Evolutionary conservation across 2,113 vertebrate species (phyloP).

Genomic region (Hippocampus abdominalis): DNA sequence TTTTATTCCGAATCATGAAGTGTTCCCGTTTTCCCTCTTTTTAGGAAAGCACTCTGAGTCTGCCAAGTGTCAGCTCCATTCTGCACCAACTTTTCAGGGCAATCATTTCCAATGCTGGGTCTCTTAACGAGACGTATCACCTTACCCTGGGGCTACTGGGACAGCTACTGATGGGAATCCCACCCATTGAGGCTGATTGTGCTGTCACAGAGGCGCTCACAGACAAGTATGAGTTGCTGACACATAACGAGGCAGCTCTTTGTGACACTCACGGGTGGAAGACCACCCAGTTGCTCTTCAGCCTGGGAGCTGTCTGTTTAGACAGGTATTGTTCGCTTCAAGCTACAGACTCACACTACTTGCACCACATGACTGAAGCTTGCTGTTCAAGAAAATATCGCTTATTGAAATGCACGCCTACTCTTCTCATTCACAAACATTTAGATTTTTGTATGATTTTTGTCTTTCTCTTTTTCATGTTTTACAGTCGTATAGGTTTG

Average conservation of each 20-base stretch:
- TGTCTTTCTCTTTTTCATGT: background rate
- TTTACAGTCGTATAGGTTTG: constrained; percentile 84
- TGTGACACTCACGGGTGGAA: constrained; percentile 84
- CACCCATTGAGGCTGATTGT: constrained; percentile 81
- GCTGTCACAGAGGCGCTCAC: constrained; percentile 86
- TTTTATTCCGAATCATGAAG: background rate
- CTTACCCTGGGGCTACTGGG: constrained; percentile 92
- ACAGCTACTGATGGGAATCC: constrained; percentile 85
- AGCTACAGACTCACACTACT: background rate
- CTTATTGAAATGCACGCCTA: background rate
- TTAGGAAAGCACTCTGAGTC: constrained; percentile 76
- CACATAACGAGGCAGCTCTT: constrained; percentile 70
- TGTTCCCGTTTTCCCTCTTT: background rate
- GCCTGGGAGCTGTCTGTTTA: constrained; percentile 90
- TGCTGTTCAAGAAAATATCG: background rate
- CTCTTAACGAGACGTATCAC: constrained; percentile 93
- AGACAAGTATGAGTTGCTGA: constrained; percentile 80
- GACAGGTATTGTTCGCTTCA: constrained; percentile 79
- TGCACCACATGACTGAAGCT: no score
- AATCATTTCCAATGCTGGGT: constrained; percentile 91
- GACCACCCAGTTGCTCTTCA: constrained; percentile 91
- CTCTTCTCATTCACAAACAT: background rate
- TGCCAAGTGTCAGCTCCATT: constrained; percentile 83
- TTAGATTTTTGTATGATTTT: background rate
- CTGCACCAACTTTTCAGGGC: constrained; percentile 92